These are phyloP conservation scores for Neomorphus geoffroyi DNA, from an alignment of 2,797 vertebrate genomes.

Conservation along the genomic window DNA sequence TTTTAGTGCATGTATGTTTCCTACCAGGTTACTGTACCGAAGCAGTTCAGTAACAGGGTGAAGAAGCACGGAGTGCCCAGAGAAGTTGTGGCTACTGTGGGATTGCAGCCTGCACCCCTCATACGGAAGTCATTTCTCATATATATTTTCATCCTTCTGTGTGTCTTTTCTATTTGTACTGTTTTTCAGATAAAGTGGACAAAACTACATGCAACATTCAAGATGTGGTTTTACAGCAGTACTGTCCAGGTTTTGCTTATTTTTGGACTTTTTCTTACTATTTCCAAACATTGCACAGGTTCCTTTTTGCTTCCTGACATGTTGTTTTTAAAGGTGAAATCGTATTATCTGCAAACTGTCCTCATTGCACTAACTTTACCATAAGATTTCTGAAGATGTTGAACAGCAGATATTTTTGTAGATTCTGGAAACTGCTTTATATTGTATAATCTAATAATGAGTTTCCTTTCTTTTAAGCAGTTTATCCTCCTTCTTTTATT, in stretches of 20 bases:
- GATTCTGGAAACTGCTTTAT: constrained; percentile 1
- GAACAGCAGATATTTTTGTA: not conserved
- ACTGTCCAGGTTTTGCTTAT: not conserved
- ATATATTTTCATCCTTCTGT: not conserved
- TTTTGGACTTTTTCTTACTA: not conserved
- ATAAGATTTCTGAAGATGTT: not conserved
- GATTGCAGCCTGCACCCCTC: not conserved
- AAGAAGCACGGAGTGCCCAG: not conserved
- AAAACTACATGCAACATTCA: not conserved
- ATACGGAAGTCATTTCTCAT: not conserved
- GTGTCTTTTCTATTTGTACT: not conserved
- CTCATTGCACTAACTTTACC: not conserved
- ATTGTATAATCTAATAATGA: not conserved
- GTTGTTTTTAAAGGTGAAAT: not conserved
- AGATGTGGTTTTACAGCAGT: not conserved
- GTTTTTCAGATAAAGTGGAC: not conserved
- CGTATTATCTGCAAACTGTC: not conserved
- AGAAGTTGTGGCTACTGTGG: too few species aligned
- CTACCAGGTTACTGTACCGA: not conserved
- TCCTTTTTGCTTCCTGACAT: not conserved
- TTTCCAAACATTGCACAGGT: accelerated
- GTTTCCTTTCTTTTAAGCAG: not conserved
- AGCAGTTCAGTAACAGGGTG: not conserved
- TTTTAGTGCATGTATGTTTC: not conserved
- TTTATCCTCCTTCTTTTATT: not conserved